These are phyloP conservation scores for Tichodroma muraria DNA, from an alignment of 2,113 vertebrate genomes.

Conservation along the genomic window DNA sequence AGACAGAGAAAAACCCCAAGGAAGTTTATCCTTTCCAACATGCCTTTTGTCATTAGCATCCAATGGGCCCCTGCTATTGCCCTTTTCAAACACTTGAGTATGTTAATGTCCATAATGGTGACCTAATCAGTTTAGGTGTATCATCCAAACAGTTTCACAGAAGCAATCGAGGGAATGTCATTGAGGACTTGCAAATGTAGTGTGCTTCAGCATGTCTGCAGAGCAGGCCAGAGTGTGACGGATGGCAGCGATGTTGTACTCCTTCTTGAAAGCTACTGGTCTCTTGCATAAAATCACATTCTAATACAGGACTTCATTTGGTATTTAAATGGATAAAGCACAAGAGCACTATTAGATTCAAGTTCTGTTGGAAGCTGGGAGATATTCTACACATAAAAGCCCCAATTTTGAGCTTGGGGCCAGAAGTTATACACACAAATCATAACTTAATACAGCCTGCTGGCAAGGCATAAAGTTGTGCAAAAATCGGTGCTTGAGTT, in stretches of 20 bases:
- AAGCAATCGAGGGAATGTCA: background rate
- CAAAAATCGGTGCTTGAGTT: background rate
- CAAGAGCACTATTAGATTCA: background rate
- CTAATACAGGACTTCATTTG: background rate
- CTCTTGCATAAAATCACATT: background rate
- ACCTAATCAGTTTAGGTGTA: constrained; percentile 44
- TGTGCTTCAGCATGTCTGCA: background rate
- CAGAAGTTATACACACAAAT: background rate
- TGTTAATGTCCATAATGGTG: constrained; percentile 44
- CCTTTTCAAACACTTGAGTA: constrained; percentile 43
- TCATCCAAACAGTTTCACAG: constrained; percentile 16
- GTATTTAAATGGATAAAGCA: background rate
- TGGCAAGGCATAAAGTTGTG: background rate
- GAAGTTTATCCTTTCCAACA: constrained; percentile 28
- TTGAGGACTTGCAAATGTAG: constrained; percentile 19
- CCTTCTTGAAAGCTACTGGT: background rate
- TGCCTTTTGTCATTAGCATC: constrained; percentile 51
- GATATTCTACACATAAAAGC: background rate
- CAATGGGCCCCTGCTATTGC: background rate
- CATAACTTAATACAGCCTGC: background rate
- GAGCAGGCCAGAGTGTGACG: background rate
- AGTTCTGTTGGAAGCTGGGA: background rate
- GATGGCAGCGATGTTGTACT: background rate
- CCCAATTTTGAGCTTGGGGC: background rate
- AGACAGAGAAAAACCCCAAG: background rate